Base-by-base conservation (phyloP, 1,140 invertebrate genomes). In the Calliopsis andreniformis region DNA sequence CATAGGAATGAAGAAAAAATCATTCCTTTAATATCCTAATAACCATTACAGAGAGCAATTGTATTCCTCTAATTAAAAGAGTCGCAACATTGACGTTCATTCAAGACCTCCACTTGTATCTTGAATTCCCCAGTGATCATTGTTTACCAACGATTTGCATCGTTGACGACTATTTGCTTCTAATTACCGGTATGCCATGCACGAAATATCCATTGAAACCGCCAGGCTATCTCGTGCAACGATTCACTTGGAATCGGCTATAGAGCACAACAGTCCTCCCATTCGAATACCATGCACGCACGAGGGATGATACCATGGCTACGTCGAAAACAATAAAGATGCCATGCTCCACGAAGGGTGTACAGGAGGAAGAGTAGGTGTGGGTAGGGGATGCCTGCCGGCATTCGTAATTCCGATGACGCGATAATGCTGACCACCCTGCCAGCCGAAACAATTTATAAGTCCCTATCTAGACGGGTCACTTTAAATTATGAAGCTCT, bases 401-500 rank as follows among this genome's bases (percentile, higher is more conserved):
- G 68, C 80, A 84, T 82, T 87, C 85, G 86, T 87, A 86, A 87
- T 87, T 80, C 80, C 78, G 87, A 88, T 88, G 83, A 87, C 81
- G 78, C 87, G 87, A 88, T 88, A 88, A 88, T 87, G 79, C 85
- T 84, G 82, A 88, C 84, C 87, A 80, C 67, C 71, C 76, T 83
- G 76, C 78, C 79, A 78, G 71, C 86, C 79, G 73, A 87, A 88
- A 87, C 87, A 86, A 88, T 88, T 88, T 88, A 88, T 88, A 88
- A 86, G 83, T 86, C 58, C 80, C 73, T 88, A 88, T 88, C 87
- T 88, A 39, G 83, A 87, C 85, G 80, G 86, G 77, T 85, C 83
- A 82, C 78, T 88, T 88, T 86, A 88, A 88, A 88, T 88, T 88
- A 88, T 83, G 83, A 84, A 87, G 72, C 87, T 84, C 87, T 88